Evolutionary conservation across 2,113 vertebrate species (phyloP).

Genomic region (Phylloscopus trochiloides): DNA sequence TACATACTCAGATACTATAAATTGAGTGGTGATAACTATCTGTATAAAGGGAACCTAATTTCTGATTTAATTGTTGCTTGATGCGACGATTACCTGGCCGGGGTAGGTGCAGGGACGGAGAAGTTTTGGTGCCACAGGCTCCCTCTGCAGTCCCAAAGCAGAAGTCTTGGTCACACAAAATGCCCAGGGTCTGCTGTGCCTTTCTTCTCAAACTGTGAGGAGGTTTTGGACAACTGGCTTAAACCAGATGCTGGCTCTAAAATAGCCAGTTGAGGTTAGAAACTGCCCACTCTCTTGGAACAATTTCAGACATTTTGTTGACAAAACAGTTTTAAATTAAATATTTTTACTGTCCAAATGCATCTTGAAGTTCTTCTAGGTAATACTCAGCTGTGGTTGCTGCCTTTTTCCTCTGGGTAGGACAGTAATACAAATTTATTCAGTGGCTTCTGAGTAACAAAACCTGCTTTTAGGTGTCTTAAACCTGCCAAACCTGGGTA

Average conservation of each 20-base stretch:
- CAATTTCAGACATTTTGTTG: not conserved
- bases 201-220: not conserved
- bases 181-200: rapidly evolving
- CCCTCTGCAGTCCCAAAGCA: not conserved
- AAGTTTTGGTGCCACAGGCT: not conserved
- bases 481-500: not conserved
- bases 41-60: not conserved
- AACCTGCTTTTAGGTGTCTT: not conserved
- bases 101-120: not conserved
- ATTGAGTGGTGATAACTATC: not conserved
- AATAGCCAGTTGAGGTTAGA: not conserved
- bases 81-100: not conserved
- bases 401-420: not conserved
- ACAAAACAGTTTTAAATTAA: not conserved
- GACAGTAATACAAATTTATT: not conserved
- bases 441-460: not conserved
- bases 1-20: not conserved
- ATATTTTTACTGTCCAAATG: not conserved
- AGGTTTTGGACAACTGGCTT: not conserved
- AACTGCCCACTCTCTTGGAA: not conserved
- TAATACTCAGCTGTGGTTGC: not conserved
- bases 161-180: rapidly evolving
- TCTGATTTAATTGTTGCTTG: not conserved
- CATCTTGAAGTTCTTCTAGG: not conserved
- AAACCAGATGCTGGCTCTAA: not conserved